Percentiles rank a stretch among this genome's conserved stretches.
Evolutionary conservation across 2,113 vertebrate genomes (phyloP).

Genomic region (Scophthalmus maximus): DNA sequence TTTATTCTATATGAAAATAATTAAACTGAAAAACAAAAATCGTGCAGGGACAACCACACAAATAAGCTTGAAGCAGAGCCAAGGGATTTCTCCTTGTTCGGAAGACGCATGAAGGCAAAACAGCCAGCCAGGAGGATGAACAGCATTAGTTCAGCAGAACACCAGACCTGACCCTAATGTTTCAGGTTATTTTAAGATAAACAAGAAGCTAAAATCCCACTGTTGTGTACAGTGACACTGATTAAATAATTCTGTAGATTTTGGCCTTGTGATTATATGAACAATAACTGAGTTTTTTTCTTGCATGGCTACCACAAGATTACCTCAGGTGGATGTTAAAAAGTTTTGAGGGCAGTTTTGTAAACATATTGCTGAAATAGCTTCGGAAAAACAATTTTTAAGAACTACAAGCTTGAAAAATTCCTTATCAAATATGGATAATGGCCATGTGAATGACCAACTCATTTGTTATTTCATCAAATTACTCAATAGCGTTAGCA

Average conservation of each 20-base stretch:
- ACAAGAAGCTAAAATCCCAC: not conserved
- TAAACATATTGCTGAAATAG: too few relatives aligned
- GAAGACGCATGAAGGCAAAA: not conserved
- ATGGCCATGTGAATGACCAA: too few relatives aligned
- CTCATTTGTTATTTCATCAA: too few relatives aligned
- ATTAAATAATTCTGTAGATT: not conserved
- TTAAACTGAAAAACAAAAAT: not conserved
- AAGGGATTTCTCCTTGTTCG: constrained; percentile 6
- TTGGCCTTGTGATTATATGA: not conserved
- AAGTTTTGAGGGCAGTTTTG: not conserved
- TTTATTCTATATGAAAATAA: constrained; percentile 33
- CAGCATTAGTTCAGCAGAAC: not conserved
- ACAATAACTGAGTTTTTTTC: constrained; percentile 6
- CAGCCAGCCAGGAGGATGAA: not conserved
- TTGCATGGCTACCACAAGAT: too few relatives aligned
- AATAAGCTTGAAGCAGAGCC: constrained; percentile 14
- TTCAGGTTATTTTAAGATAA: not conserved
- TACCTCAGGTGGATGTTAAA: not conserved
- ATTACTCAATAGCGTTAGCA: too few relatives aligned
- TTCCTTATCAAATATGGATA: too few relatives aligned
- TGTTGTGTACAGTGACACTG: not conserved
- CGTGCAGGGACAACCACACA: constrained; percentile 3
- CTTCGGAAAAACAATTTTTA: too few relatives aligned
- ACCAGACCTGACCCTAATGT: not conserved
- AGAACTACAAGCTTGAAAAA: too few relatives aligned